These are phyloP conservation scores for Petromus typicus DNA, from an alignment of 2,113 vertebrate genomes.

Conservation along the genomic window DNA sequence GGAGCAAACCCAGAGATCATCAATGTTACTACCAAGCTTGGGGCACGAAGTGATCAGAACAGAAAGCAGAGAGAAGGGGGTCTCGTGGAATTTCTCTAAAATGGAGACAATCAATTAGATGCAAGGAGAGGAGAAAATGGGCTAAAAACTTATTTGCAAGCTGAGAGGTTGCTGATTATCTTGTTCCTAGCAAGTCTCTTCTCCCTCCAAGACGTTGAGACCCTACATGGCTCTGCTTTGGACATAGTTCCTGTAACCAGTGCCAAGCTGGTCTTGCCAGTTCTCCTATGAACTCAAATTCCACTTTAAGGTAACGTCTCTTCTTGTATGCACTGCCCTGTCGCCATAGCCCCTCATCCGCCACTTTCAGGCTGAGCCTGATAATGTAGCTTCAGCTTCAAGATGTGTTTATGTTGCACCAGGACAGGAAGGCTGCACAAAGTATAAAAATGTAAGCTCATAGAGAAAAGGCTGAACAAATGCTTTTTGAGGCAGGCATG, in stretches of 20 bases:
- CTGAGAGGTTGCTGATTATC: not conserved
- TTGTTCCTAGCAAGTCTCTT: not conserved
- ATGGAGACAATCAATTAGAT: not conserved
- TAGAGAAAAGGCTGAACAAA: not conserved
- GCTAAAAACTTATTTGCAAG: not conserved
- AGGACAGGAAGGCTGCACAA: not conserved
- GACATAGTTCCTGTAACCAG: not conserved
- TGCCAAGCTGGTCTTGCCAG: not conserved
- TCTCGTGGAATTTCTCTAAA: not conserved
- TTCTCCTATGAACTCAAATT: not conserved
- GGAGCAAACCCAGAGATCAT: not conserved
- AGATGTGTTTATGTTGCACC: not conserved
- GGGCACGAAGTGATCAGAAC: not conserved
- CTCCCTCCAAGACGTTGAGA: not conserved
- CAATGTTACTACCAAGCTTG: not conserved
- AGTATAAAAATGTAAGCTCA: not conserved
- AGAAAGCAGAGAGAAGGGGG: not conserved
- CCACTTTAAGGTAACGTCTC: not conserved
- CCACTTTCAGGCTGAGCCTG: not conserved
- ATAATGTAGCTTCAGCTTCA: not conserved
- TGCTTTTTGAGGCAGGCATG: not conserved
- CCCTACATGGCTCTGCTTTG: not conserved
- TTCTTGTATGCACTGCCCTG: fast-evolving
- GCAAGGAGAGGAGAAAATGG: not conserved
- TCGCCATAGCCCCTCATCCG: not conserved